Conservation (phyloP, 2,888 invertebrate genomes). For the Cryptocephalus primarius region DNA sequence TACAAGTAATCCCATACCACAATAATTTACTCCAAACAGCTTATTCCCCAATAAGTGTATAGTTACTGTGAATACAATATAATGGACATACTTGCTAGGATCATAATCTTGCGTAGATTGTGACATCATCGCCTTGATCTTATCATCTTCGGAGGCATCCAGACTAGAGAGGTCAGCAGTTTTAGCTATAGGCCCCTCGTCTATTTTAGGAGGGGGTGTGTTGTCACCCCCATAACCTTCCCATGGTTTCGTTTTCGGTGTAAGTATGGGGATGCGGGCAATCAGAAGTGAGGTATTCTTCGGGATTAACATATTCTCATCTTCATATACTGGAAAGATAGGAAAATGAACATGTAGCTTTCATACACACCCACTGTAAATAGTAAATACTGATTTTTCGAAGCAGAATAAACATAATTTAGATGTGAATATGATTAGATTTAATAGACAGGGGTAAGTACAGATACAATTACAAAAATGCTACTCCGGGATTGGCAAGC, state of each 20-base stretch:
- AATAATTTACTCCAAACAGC: too few species aligned
- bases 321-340: conserved; percentile 67
- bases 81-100: conserved; percentile 75
- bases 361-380: not conserved
- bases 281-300: conserved; percentile 96
- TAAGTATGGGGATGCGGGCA: conserved; percentile 78
- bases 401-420: not conserved
- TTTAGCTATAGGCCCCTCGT: conserved; percentile 46
- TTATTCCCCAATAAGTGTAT: too few species aligned
- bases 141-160: conserved; percentile 93
- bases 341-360: conserved; percentile 9
- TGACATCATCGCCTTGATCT: conserved; percentile 94
- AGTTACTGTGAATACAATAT: too few species aligned
- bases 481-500: too few species aligned
- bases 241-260: conserved; percentile 59
- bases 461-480: too few species aligned
- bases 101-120: conserved; percentile 96
- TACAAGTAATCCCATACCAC: too few species aligned
- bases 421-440: not conserved
- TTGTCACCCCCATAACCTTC: conserved; percentile 46
- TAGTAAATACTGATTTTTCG: not conserved
- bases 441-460: too few species aligned
- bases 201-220: conserved; percentile 31
- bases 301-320: conserved; percentile 84
- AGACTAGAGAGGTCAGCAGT: conserved; percentile 77